Base-by-base conservation (phyloP, 2,113 vertebrate species). In the Capricornis sumatraensis region DNA sequence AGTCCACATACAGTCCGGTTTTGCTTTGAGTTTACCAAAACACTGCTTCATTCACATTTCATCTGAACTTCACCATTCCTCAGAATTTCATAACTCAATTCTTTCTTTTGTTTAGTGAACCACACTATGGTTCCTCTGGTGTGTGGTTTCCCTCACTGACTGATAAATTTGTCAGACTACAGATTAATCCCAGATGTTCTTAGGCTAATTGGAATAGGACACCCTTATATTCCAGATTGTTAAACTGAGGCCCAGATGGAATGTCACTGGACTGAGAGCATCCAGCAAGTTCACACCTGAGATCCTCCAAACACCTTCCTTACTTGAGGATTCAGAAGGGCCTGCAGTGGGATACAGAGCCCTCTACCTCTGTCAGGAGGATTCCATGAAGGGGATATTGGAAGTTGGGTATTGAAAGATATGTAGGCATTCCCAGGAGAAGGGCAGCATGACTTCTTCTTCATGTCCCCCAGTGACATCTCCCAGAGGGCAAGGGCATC, bases 91-190 rank as follows among this genome's bases (percentile, higher is more conserved):
- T 33, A 87, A 83, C 25, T 62, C 64, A 43, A 9, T 36, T 14
- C 81, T 92, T 89, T 43, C 40, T 33, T 94, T 89, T 96, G 79
- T 94, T 94, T 62, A 60, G 84, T 91, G 45, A 96, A 64, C 76
- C 36, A 12, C 74, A 6, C 10, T 30, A 8, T 71, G 30, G 79
- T 67, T 84, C 52, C 58, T 60, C 58, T 82, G 67, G 57, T 55
- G 15, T 88, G 11, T 94, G 74, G 28, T 79, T 23, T 91, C 76
- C 76, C 84, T 81, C 57, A 85, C 28, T 76, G 58, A 89, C 4
- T 40, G 89, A 81, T 36, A 43, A 28, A 67, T 60, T 85, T 89
- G 33, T 91, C 52, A 74, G 52, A 64, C 88, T 62, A 85, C 52
- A 93, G 67, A 60, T 95, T 76, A 89, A 45, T 82, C 60, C 82